Evolutionary conservation across 2,797 vertebrate species (phyloP).

Genomic region (Peromyscus eremicus): DNA sequence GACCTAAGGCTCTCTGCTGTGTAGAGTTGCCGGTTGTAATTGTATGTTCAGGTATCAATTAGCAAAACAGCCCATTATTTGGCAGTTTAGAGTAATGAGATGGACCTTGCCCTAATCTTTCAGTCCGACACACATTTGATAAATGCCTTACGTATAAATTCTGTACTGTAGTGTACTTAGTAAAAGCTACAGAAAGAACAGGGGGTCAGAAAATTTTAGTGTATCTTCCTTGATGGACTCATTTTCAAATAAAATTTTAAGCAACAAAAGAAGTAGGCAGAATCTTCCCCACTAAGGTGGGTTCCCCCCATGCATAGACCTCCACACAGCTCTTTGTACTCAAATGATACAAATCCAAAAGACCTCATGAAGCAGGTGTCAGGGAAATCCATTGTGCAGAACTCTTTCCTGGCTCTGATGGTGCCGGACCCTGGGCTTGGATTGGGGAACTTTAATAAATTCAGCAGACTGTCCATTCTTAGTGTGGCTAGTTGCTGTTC

Average conservation of each 20-base stretch:
- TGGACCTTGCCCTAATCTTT: conserved; percentile 64
- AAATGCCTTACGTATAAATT: conserved; percentile 36
- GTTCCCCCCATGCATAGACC: not conserved
- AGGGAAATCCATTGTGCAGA: not conserved
- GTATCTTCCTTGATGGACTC: not conserved
- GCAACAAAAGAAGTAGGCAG: conserved; percentile 29
- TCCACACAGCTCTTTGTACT: not conserved
- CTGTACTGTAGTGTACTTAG: not conserved
- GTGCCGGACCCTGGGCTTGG: not conserved
- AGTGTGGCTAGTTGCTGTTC: not conserved
- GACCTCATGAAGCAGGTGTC: not conserved
- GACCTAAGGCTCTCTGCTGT: conserved; percentile 69
- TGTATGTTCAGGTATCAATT: conserved; percentile 73
- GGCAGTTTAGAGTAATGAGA: conserved; percentile 66
- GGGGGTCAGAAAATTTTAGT: not conserved
- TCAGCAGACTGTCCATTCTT: not conserved
- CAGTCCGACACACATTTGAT: conserved; percentile 17
- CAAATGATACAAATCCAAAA: conserved; percentile 46
- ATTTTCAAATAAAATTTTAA: conserved; percentile 53
- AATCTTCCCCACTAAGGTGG: conserved; percentile 7
- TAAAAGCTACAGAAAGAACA: conserved; percentile 9
- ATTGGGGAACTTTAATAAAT: not conserved
- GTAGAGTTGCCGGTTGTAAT: conserved; percentile 79
- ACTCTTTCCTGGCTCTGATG: not conserved
- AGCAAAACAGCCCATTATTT: conserved; percentile 71